Evolutionary conservation across 2,113 vertebrate genomes (phyloP).

Genomic region (Mormyrus iriodes): DNA sequence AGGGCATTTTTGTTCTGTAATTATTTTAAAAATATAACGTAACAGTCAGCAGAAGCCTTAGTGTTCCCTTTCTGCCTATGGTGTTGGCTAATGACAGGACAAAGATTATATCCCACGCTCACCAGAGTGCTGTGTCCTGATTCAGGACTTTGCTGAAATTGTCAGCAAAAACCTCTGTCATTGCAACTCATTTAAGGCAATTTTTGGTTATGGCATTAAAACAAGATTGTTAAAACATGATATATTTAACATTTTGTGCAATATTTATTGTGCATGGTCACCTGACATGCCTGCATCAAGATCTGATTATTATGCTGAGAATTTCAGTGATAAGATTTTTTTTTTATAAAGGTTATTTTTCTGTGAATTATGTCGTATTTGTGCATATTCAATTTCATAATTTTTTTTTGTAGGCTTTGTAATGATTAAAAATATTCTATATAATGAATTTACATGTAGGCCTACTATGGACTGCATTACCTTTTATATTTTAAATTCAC

Average conservation of each 20-base stretch:
- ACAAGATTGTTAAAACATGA: conserved; percentile 25
- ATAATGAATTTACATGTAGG: not conserved
- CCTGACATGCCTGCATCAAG: not conserved
- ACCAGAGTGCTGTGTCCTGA: not conserved
- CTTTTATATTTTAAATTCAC: not conserved
- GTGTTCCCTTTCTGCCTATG: conserved; percentile 31
- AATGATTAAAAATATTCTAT: not conserved
- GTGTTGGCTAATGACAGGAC: conserved; percentile 46
- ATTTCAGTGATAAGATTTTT: not conserved
- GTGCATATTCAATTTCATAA: not conserved
- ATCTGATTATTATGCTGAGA: not conserved
- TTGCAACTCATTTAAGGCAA: not conserved
- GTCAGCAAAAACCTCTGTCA: not conserved
- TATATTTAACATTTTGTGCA: not conserved
- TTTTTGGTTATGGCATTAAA: conserved; percentile 15
- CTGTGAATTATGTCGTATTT: not conserved
- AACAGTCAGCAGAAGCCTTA: not conserved
- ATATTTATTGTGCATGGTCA: not conserved
- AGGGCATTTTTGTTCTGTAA: not conserved
- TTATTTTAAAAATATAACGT: not conserved
- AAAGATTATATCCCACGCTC: not conserved
- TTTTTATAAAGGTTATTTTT: not conserved
- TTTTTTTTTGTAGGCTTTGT: not conserved
- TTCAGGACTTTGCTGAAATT: not conserved
- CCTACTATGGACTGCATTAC: not conserved